Base-by-base conservation (phyloP, 2,113 vertebrate genomes). In the Tetrao urogallus region DNA sequence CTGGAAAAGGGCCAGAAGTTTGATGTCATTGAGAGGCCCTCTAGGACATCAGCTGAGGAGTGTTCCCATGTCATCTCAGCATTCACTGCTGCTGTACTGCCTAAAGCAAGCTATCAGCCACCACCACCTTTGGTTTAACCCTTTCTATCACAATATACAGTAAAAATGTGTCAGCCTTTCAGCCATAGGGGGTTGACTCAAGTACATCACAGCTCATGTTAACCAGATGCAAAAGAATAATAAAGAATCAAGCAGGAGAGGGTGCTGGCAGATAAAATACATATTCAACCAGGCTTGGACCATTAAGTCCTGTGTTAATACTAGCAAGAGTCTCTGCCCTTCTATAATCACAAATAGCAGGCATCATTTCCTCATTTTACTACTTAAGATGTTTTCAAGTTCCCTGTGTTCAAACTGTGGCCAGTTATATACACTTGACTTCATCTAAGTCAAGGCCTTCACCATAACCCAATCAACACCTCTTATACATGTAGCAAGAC, bases 1-100 rank as follows among this genome's bases (percentile, higher is more conserved):
- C 86, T 94, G 95, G 95, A 96, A 72, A 38, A 38, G 18, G 27
- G 94, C 95, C 95, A 97, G 82, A 60, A 92, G 84, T 92, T 94
- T 94, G 92, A 96, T 95, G 94, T 97, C 96, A 95, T 45, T 0
- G 1, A 87, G 63, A 90, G 81, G 80, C 61, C 93, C 4, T 1
- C 13, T 67, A 94, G 92, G 84, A 95, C 89, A 4, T 97, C 95
- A 95, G 76, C 64, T 88, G 36, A 65, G 80, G 76, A 91, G 86
- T 0, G 11, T 90, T 96, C 95, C 67, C 93, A 94, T 91, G 82
- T 89, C 92, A 94, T 10, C 76, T 90, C 93, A 87, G 80, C 74
- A 73, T 64, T 95, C 42, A 45, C 50, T 77, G 60, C 65, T 47
- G 3, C 4, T 6, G 30, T 71, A 18, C 43, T 87, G 73, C 64